Percentiles rank a stretch among this genome's conserved stretches.
phyloP scores from a whole-genome alignment of 1,140 invertebrate genomes.

The Andrena cerasifolii region DNA sequence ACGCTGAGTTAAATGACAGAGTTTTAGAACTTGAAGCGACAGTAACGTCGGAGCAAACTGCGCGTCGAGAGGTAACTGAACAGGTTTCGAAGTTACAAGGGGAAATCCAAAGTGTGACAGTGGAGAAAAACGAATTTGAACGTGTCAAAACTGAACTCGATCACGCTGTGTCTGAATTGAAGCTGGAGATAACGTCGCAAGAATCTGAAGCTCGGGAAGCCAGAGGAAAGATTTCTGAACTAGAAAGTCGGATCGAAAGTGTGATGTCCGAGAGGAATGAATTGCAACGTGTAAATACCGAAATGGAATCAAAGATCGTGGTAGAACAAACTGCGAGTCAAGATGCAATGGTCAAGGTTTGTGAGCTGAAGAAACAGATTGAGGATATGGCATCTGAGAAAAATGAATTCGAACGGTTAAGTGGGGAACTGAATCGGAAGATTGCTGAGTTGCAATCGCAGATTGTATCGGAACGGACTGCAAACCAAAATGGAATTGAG shows the following conservation, averaged over 20 bases:
- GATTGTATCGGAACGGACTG: background rate
- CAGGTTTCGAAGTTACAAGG: conserved; percentile 5
- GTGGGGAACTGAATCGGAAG: background rate
- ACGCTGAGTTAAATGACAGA: conserved; percentile 2
- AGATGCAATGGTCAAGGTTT: background rate
- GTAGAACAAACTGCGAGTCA: background rate
- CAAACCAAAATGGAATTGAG: background rate
- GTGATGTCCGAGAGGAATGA: conserved; percentile 17
- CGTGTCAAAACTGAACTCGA: conserved; percentile 24
- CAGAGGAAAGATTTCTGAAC: conserved; percentile 21
- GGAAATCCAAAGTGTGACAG: conserved; percentile 25
- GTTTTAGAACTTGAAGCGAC: background rate
- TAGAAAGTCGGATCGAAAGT: conserved; percentile 29
- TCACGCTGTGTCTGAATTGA: conserved; percentile 19
- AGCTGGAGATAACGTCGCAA: background rate
- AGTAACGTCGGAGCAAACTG: background rate
- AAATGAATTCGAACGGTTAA: conserved; percentile 25
- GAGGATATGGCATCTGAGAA: background rate
- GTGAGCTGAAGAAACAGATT: conserved; percentile 33
- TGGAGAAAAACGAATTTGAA: conserved; percentile 35
- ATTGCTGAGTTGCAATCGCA: background rate
- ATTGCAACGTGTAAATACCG: conserved; percentile 3
- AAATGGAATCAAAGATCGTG: background rate
- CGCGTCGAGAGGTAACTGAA: background rate
- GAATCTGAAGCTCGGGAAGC: background rate